phyloP scores from a whole-genome alignment of 1,140 invertebrate species.

The Zaprionus capensis region DNA sequence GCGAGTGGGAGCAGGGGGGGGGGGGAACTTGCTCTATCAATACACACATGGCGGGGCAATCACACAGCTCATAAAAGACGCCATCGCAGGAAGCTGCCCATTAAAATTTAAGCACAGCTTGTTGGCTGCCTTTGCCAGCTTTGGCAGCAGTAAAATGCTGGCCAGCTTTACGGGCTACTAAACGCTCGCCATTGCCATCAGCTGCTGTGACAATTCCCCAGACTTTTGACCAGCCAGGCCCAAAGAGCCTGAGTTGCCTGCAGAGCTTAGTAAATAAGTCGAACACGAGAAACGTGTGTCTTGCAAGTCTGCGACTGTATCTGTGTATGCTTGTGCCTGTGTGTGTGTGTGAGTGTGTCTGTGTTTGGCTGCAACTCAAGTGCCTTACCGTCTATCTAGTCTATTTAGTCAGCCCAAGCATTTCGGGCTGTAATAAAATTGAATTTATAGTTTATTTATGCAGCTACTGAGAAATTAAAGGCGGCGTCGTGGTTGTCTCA shows the following conservation, averaged over 20 bases:
- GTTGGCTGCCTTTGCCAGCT: constrained; percentile 28
- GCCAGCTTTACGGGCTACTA: constrained; percentile 72
- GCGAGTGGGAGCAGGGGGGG: neutral
- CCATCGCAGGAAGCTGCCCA: constrained; percentile 49
- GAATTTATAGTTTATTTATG: constrained; percentile 83
- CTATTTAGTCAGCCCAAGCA: constrained; percentile 57
- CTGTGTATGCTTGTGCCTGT: neutral
- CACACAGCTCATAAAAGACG: constrained; percentile 80
- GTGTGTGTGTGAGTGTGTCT: neutral
- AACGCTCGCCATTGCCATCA: constrained; percentile 70
- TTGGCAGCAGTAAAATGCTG: constrained; percentile 49
- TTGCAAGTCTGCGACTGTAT: neutral
- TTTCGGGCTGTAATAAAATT: constrained; percentile 63
- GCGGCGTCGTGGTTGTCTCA: constrained; percentile 31
- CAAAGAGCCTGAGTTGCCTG: neutral
- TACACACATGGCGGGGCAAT: constrained; percentile 52
- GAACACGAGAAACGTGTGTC: constrained; percentile 63
- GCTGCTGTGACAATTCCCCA: constrained; percentile 48
- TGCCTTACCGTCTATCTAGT: constrained; percentile 8
- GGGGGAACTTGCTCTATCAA: neutral
- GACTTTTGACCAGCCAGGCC: constrained; percentile 36
- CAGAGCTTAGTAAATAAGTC: constrained; percentile 60
- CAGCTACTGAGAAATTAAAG: constrained; percentile 82
- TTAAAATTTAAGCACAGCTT: constrained; percentile 79
- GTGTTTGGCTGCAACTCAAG: constrained; percentile 36